Base-by-base conservation (phyloP, 2,797 vertebrate genomes). In the Anabacerthia variegaticeps region DNA sequence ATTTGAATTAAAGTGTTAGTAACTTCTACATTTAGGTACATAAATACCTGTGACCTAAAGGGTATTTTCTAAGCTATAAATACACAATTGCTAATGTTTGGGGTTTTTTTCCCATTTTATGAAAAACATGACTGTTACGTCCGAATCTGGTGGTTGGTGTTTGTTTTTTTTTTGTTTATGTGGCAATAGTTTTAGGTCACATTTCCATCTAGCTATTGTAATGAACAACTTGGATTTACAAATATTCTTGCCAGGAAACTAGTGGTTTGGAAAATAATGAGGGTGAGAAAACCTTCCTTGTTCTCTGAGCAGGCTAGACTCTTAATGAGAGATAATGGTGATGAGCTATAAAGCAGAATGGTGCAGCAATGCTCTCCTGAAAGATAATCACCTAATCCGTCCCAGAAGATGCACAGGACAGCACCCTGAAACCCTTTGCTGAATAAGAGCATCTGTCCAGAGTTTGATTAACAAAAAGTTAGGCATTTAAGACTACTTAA, bases 271-370 rank as follows among this genome's bases (percentile, higher is more conserved):
- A 84, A 95, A 75, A 71, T 78, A 81, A 92, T 14, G 20, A 91
- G 49, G 41, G 68, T 46, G 49, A 76, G 55, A 84, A 92, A 86
- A 46, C 4, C 32, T 56, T 87, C 51, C 61, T 61, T 34, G n/a
- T 66, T 89, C 51, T 92, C 73, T 93, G 52, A 67, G 51, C 69
- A 41, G 49, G 9, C 59, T 51, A 49, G 37, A 54, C 20, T 58
- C 65, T 55, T 91, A 93, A 86, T 76, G 69, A 89, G 82, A 73
- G 39, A 46, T 86, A 78, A 86, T 61, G 30, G 59, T 82, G 82
- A 93, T 88, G 85, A 93, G 36, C 54, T 86, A 24, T 46, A 89
- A 92, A 80, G 58, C 75, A 88, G 75, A 89, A 86, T 67, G 51
- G 66, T 81, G 58, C 26, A 88, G 39, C 69, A 78, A 39, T 61